Conservation (phyloP, 2,113 vertebrate genomes). For the Noctilio leporinus region DNA sequence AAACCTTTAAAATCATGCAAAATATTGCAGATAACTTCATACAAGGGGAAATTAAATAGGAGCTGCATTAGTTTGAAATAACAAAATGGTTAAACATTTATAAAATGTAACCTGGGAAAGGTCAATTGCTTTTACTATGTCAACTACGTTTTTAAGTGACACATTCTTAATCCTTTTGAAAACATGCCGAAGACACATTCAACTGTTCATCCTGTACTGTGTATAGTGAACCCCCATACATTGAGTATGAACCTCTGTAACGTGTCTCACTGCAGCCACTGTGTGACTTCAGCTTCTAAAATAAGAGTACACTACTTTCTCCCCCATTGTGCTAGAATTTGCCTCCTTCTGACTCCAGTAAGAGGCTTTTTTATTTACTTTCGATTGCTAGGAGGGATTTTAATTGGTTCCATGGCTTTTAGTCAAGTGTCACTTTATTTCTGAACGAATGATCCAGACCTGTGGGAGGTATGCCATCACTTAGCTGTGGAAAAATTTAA, state of each 20-base stretch:
- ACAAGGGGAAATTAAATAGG: neutral
- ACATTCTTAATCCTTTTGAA: neutral
- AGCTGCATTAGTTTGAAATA: neutral
- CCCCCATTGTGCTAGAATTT: neutral
- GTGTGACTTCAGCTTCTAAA: neutral
- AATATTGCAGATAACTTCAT: neutral
- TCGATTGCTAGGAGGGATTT: neutral
- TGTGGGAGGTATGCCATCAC: neutral
- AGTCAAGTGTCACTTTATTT: constrained; percentile 18
- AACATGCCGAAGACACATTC: neutral
- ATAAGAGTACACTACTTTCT: neutral
- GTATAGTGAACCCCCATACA: neutral
- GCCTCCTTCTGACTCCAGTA: neutral
- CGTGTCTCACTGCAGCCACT: neutral
- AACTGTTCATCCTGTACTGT: neutral
- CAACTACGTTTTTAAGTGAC: constrained; percentile 11
- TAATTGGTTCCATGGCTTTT: constrained; percentile 7
- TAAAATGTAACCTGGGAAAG: constrained; percentile 41
- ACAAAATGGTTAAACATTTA: neutral
- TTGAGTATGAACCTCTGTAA: neutral
- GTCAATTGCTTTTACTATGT: constrained; percentile 35
- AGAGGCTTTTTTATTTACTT: constrained; percentile 34
- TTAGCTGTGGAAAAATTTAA: neutral
- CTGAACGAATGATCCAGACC: neutral
- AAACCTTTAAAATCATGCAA: neutral